Evolutionary conservation across 2,888 invertebrate species (phyloP).

Genomic region (Malthinus flaveolus): DNA sequence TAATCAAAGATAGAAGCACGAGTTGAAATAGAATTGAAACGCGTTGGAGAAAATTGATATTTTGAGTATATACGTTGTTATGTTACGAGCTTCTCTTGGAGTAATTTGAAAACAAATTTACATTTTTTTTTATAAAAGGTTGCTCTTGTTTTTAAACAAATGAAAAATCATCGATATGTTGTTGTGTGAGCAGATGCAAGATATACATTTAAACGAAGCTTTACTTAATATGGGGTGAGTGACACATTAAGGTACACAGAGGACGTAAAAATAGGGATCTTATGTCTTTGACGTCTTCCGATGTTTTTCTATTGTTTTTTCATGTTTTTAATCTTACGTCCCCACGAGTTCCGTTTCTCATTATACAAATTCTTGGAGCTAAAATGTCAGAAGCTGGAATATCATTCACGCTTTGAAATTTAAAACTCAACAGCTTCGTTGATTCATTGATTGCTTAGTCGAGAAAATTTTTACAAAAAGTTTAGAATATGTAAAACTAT

Average conservation of each 20-base stretch:
- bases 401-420: constrained; percentile 20
- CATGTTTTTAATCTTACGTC: constrained; percentile 28
- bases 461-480: too few relatives aligned
- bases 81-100: too few relatives aligned
- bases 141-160: too few relatives aligned
- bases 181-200: constrained; percentile 15
- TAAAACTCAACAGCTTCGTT: constrained; percentile 7
- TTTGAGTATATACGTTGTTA: not conserved
- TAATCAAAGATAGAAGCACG: constrained; percentile 9
- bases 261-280: constrained; percentile 19
- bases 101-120: too few relatives aligned
- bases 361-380: constrained; percentile 18
- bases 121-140: too few relatives aligned
- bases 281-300: constrained; percentile 20
- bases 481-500: too few relatives aligned
- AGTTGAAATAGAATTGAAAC: constrained; percentile 19
- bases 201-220: constrained; percentile 13
- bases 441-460: constrained; percentile 8
- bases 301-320: constrained; percentile 26
- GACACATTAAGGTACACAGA: constrained; percentile 19
- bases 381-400: constrained; percentile 15
- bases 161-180: too few relatives aligned
- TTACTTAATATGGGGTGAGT: constrained; percentile 15
- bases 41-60: not conserved
- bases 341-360: constrained; percentile 31